Evolutionary conservation across 2,888 invertebrate species (phyloP).

Genomic region (Oeneis ivallda): DNA sequence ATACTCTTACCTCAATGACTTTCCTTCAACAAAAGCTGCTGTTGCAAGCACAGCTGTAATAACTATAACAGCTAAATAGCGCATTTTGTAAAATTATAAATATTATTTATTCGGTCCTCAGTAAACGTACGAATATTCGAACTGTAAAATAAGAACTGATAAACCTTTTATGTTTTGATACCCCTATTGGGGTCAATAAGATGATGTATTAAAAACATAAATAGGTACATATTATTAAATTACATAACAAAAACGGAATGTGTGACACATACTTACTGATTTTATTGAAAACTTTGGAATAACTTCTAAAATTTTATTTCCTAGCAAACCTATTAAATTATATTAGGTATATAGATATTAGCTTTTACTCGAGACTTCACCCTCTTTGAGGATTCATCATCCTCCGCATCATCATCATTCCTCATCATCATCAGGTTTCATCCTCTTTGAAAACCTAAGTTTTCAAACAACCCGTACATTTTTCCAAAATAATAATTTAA

Average conservation of each 20-base stretch:
- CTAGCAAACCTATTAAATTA: not conserved
- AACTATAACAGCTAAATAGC: conserved; percentile 24
- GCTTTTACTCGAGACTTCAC: too few species aligned
- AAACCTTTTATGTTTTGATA: conserved; percentile 22
- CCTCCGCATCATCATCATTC: too few species aligned
- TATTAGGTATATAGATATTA: too few species aligned
- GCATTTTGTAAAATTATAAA: conserved; percentile 21
- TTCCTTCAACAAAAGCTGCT: conserved; percentile 23
- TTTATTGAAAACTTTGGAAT: not conserved
- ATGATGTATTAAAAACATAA: conserved; percentile 11
- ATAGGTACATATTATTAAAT: not conserved
- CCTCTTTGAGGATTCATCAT: too few species aligned
- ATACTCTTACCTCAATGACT: conserved; percentile 23
- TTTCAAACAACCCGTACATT: too few species aligned
- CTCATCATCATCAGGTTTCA: too few species aligned
- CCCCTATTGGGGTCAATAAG: conserved; percentile 19
- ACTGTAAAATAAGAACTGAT: conserved; percentile 28
- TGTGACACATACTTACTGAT: not conserved
- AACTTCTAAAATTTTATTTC: not conserved
- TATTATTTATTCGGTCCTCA: not conserved
- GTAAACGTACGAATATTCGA: conserved; percentile 21
- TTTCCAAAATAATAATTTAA: too few species aligned
- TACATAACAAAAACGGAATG: not conserved
- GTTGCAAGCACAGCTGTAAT: conserved; percentile 22
- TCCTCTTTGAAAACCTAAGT: too few species aligned